Evolutionary conservation across 2,888 invertebrate species (phyloP).

Genomic region (Aleiodes testaceus): DNA sequence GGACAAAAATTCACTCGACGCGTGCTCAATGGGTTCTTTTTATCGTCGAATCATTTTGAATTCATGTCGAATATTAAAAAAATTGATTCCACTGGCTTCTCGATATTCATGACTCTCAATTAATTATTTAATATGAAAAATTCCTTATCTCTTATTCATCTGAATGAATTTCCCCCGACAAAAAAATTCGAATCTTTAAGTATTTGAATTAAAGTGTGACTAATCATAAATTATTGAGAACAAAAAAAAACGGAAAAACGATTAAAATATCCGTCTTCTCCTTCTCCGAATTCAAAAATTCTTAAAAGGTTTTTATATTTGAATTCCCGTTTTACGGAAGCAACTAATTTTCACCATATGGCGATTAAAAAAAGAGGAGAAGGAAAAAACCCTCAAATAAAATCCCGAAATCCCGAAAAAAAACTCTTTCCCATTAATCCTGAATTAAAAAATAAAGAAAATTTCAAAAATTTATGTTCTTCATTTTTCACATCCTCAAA

Average conservation of each 20-base stretch:
- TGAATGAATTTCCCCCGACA: too few relatives aligned
- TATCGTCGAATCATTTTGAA: conserved; percentile 12
- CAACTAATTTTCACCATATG: conserved; percentile 63
- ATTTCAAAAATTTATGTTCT: background rate
- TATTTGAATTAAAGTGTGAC: too few relatives aligned
- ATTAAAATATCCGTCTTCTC: too few relatives aligned
- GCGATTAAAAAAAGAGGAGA: conserved; percentile 49
- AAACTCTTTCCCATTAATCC: background rate
- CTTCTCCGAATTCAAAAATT: background rate
- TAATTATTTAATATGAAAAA: background rate
- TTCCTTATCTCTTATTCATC: background rate
- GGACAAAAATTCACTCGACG: conserved; percentile 7
- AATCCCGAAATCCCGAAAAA: background rate
- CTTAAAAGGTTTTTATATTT: conserved; percentile 27
- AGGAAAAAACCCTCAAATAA: background rate
- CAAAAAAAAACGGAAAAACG: too few relatives aligned
- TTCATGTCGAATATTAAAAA: conserved; percentile 3
- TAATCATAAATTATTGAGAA: too few relatives aligned
- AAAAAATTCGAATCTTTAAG: too few relatives aligned
- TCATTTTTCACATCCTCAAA: conserved; percentile 18
- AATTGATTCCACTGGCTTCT: background rate
- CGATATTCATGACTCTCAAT: conserved; percentile 1
- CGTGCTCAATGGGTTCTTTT: conserved; percentile 14
- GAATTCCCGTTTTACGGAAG: conserved; percentile 57
- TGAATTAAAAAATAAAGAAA: too few relatives aligned